Conservation (phyloP, 2,888 invertebrate species). For the Volucella zonaria region DNA sequence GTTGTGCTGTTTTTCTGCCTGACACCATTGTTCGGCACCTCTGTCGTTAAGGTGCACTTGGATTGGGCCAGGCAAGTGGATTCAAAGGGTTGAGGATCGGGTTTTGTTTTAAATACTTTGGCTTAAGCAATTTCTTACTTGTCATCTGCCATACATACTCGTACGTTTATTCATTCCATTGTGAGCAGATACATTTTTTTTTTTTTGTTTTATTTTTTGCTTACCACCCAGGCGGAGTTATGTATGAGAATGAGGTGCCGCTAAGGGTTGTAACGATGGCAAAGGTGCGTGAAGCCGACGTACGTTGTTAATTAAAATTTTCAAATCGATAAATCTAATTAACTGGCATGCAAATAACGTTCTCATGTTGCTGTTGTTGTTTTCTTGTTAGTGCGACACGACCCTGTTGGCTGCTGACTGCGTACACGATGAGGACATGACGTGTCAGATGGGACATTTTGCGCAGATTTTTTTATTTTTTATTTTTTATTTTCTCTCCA, state of each 20-base stretch:
- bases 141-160: conserved; percentile 68
- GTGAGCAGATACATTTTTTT: conserved; percentile 17
- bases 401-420: conserved; percentile 21
- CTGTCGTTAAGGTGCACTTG: conserved; percentile 47
- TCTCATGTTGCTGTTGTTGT: conserved; percentile 33
- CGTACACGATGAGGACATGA: conserved; percentile 17
- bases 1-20: conserved; percentile 11
- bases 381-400: conserved; percentile 55
- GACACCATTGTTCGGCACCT: conserved; percentile 54
- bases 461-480: conserved; percentile 51
- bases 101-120: conserved; percentile 72
- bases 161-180: conserved; percentile 11
- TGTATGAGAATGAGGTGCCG: not conserved
- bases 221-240: conserved; percentile 30
- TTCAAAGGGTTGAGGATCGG: conserved; percentile 2
- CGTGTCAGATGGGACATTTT: conserved; percentile 66
- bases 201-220: conserved; percentile 20
- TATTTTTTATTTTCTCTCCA: not conserved
- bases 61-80: conserved; percentile 29
- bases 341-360: conserved; percentile 73
- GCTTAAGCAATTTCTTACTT: conserved; percentile 70
- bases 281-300: conserved; percentile 64
- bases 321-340: conserved; percentile 77
- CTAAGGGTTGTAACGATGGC: conserved; percentile 35
- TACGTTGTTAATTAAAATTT: conserved; percentile 76